Evolutionary conservation across 2,888 invertebrate species (phyloP).

Genomic region (Diaphora mendica): DNA sequence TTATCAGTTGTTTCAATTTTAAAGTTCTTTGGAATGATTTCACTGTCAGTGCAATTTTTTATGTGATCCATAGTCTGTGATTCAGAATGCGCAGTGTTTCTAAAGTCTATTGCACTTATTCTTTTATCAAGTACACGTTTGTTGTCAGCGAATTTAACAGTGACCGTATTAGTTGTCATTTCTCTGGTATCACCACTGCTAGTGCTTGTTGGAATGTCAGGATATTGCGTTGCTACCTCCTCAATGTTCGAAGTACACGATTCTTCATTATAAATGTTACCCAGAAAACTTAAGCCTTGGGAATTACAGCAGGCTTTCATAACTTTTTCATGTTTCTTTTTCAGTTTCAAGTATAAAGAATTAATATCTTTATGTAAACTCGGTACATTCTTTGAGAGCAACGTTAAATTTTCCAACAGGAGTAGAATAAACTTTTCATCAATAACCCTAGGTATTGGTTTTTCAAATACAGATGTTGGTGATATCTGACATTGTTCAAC

Average conservation of each 20-base stretch:
- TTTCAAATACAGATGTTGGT: slow-evolving; percentile 51
- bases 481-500: slow-evolving; percentile 17
- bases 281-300: slow-evolving; percentile 67
- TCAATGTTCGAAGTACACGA: slow-evolving; percentile 38
- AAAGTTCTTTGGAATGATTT: slow-evolving; percentile 16
- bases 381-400: slow-evolving; percentile 68
- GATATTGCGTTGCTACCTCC: slow-evolving; percentile 55
- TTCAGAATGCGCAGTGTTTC: slow-evolving; percentile 14
- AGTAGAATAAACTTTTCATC: slow-evolving; percentile 74
- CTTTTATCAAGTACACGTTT: slow-evolving; percentile 27
- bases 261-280: slow-evolving; percentile 70
- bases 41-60: neutral
- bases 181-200: slow-evolving; percentile 13
- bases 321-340: slow-evolving; percentile 65
- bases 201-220: neutral
- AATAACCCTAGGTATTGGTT: slow-evolving; percentile 61
- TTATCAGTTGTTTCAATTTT: slow-evolving; percentile 14
- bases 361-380: slow-evolving; percentile 70
- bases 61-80: slow-evolving; percentile 30
- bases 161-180: slow-evolving; percentile 28
- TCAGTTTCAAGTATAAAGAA: slow-evolving; percentile 63
- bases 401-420: slow-evolving; percentile 70
- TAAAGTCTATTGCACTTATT: slow-evolving; percentile 34
- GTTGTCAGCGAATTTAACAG: slow-evolving; percentile 14
- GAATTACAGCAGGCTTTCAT: slow-evolving; percentile 52